Conservation (phyloP, 2,797 vertebrate species). For the Hydrolagus colliei region DNA sequence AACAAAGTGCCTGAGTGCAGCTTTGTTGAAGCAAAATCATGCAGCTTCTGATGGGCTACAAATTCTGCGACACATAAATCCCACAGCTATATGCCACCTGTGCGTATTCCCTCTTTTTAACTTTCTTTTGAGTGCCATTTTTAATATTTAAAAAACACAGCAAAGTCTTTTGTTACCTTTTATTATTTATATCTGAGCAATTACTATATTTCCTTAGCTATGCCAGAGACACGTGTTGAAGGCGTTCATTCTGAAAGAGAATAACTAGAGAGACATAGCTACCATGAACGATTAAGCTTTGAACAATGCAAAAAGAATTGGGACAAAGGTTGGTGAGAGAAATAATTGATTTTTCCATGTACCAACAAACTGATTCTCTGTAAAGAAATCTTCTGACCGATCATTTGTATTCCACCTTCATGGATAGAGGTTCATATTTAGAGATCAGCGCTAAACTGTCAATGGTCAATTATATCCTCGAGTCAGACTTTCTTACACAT, state of each 20-base stretch:
- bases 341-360: not conserved
- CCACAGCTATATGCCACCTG: not conserved
- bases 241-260: not conserved
- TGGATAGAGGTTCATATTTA: not conserved
- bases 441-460: not conserved
- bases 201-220: not conserved
- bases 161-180: slow-evolving; percentile 2
- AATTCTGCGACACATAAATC: not conserved
- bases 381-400: not conserved
- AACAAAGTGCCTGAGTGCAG: not conserved
- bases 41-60: not conserved
- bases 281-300: not conserved
- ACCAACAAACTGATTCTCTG: too few species aligned
- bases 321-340: not conserved
- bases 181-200: not conserved
- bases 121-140: not conserved
- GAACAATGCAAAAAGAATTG: not conserved
- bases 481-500: not conserved
- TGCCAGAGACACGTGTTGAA: not conserved
- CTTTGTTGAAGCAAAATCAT: not conserved
- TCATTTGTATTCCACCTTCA: not conserved
- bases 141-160: slow-evolving; percentile 1
- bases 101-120: not conserved
- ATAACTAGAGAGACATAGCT: not conserved
- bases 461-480: too few species aligned